A percentile compares a stretch with the other conserved stretches of the same genome.
Evolutionary conservation across 2,888 invertebrate species (phyloP).

Genomic region (Catonia carolina): DNA sequence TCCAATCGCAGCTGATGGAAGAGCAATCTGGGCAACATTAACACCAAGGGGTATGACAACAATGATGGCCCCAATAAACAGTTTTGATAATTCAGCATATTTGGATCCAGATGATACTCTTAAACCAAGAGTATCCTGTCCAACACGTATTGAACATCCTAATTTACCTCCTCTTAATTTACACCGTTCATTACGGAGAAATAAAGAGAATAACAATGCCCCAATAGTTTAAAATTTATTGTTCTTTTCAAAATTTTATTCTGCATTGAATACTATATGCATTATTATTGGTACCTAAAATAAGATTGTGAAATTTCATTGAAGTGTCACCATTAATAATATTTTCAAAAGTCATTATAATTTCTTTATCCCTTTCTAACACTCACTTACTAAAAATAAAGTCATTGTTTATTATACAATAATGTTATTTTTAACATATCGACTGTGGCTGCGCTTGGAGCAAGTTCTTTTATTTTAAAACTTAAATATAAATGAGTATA

Average conservation of each 20-base stretch:
- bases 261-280: no score
- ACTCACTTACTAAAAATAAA: no score
- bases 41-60: slow-evolving; percentile 72
- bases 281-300: no score
- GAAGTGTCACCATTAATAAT: no score
- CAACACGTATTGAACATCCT: slow-evolving; percentile 74
- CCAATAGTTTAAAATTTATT: slow-evolving; percentile 22
- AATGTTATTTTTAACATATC: no score
- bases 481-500: no score
- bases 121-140: slow-evolving; percentile 64
- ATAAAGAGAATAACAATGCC: slow-evolving; percentile 24
- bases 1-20: slow-evolving; percentile 52
- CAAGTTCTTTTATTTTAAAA: no score
- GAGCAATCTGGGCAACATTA: slow-evolving; percentile 75
- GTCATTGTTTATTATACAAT: no score
- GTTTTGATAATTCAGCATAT: slow-evolving; percentile 66
- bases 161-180: slow-evolving; percentile 72
- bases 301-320: no score
- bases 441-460: no score
- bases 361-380: no score
- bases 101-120: slow-evolving; percentile 67
- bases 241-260: slow-evolving; percentile 1
- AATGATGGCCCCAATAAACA: slow-evolving; percentile 47
- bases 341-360: no score
- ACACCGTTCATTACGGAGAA: slow-evolving; percentile 42